Base-by-base conservation (phyloP, 2,888 invertebrate genomes). In the Anaspis maculata region DNA sequence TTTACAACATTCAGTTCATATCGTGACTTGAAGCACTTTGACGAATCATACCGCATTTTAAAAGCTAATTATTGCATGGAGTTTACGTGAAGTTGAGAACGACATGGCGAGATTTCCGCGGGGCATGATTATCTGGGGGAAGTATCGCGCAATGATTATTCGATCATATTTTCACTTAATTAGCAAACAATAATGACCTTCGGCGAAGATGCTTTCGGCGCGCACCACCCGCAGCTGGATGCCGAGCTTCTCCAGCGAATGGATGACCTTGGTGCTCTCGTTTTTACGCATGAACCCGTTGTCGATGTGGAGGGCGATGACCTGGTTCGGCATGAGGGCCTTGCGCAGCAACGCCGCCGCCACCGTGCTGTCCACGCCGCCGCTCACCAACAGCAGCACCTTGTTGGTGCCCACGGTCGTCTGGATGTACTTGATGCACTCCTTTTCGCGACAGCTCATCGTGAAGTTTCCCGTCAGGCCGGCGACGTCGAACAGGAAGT, bases 331-430 rank as follows among this genome's bases (percentile, higher is more conserved):
- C 39, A 79, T 76, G 29, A 99, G 72, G 6, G 97, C 94, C 62
- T 85, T 85, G 63, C 89, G 83, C 31, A 98, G 71, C 39, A 99
- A 70, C 13, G 96, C 96, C 14, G 96, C 96, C 70, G 97, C 98
- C 6, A 99, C 98, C n/a, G 97, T 92, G 1, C 97, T 98, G 69
- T 99, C 98, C 3, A 98, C 98, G 14, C 98, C 98, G 12, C 98
- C 98, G 63, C 96, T 96, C 32, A 95, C 83, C 57, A 96, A 67
- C 62, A 92, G 78, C 83, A 94, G 57, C 27, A 64, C 95, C 42
- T 94, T 95, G 61, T 85, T 88, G 51, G 77, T 79, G 30, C 92
- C 92, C 30, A 95, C 95, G 31, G 82, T 78, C 15, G 90, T 83
- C 51, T 76, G 78, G 52, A 98, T 94, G 67, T 91, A 90, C 56